phyloP scores from a whole-genome alignment of 35 echinoderm and acorn worm genomes.

The Heliocidaris tuberculata region DNA sequence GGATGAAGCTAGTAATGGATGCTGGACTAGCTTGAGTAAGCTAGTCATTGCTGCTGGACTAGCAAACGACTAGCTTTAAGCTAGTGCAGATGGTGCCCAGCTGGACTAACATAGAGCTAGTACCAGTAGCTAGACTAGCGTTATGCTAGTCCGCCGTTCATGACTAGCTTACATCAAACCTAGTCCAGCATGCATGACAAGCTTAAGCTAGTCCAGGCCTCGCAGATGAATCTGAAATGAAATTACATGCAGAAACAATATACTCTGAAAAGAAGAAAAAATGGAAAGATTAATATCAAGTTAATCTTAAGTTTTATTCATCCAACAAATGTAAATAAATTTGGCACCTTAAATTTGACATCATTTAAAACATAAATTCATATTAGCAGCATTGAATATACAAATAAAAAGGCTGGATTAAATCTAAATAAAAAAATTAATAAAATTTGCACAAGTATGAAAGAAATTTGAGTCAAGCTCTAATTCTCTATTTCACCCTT shows the following conservation, averaged over 20 bases:
- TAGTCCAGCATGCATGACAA: slow-evolving; percentile 18
- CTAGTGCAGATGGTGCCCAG: slow-evolving; percentile 16
- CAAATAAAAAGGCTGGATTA: no score
- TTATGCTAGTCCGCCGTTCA: neutral
- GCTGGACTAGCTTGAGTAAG: neutral
- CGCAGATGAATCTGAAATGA: slow-evolving; percentile 13
- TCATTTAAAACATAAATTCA: no score
- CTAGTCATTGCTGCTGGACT: slow-evolving; percentile 18
- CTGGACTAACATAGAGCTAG: neutral
- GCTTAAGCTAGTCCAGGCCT: neutral
- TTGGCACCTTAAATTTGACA: neutral
- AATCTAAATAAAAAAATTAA: no score
- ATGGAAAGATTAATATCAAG: slow-evolving; percentile 3
- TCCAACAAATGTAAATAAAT: slow-evolving; percentile 15
- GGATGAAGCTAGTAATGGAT: slow-evolving; percentile 13
- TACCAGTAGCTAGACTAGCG: no score
- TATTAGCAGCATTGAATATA: no score
- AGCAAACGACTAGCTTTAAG: slow-evolving; percentile 12
- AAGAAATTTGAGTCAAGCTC: no score
- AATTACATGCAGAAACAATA: neutral
- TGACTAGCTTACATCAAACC: slow-evolving; percentile 13
- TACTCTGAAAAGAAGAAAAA: slow-evolving; percentile 7
- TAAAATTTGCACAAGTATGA: no score
- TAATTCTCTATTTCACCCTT: no score
- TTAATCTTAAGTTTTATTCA: slow-evolving; percentile 12